These are phyloP conservation scores for Caenorhabditis angaria DNA, from an alignment of 2,888 invertebrate species.

Conservation along the genomic window DNA sequence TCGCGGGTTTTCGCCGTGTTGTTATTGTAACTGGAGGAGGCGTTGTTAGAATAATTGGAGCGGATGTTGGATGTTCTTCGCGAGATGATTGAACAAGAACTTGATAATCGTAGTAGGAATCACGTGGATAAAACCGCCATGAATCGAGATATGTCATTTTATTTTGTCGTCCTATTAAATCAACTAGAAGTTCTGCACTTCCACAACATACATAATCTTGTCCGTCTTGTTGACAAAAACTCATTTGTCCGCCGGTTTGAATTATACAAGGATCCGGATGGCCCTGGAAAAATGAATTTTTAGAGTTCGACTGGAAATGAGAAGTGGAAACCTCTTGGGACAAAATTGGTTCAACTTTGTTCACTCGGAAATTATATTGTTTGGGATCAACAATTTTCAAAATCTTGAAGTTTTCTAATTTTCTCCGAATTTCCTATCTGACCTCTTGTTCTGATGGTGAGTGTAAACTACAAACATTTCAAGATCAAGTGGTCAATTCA, in stretches of 20 bases:
- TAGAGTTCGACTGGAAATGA: background rate
- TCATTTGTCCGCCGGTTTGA: slow-evolving; percentile 50
- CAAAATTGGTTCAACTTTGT: no score
- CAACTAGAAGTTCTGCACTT: slow-evolving; percentile 47
- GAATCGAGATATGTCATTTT: slow-evolving; percentile 27
- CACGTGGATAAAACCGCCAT: slow-evolving; percentile 36
- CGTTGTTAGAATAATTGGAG: slow-evolving; percentile 34
- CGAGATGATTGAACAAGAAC: slow-evolving; percentile 29
- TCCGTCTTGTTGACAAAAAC: slow-evolving; percentile 51
- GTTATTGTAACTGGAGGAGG: slow-evolving; percentile 18
- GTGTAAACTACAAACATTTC: no score
- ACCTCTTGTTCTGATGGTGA: no score
- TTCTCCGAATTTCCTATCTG: no score
- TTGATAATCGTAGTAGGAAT: slow-evolving; percentile 37
- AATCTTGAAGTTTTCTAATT: no score
- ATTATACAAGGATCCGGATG: slow-evolving; percentile 56
- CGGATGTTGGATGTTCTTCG: slow-evolving; percentile 21
- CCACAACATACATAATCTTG: slow-evolving; percentile 57
- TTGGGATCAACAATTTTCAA: no score
- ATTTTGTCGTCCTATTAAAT: slow-evolving; percentile 45
- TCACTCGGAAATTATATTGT: no score
- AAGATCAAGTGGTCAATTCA: no score
- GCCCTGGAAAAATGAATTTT: slow-evolving; percentile 30
- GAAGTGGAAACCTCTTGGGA: no score
- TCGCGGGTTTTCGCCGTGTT: slow-evolving; percentile 22